Evolutionary conservation across 2,113 vertebrate genomes (phyloP).

Genomic region (Prochilodus magdalenae): DNA sequence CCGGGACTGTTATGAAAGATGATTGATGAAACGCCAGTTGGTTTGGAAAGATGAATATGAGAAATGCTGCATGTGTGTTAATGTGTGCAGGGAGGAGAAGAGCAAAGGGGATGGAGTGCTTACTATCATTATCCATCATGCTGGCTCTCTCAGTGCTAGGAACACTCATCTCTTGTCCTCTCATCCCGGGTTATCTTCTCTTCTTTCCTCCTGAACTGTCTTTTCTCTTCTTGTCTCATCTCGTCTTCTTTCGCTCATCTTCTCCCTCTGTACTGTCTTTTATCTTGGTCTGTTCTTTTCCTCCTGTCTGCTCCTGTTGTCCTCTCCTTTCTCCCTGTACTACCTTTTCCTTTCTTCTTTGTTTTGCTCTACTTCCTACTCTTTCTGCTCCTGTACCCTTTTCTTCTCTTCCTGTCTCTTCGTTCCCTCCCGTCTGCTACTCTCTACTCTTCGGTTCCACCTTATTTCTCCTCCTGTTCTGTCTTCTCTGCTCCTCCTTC

Average conservation of each 20-base stretch:
- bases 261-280: too few relatives aligned
- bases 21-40: constrained; percentile 34
- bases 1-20: constrained; percentile 16
- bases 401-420: background rate
- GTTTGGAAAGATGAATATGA: constrained; percentile 3
- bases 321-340: too few relatives aligned
- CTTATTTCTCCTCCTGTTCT: background rate
- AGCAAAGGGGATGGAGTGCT: background rate
- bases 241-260: too few relatives aligned
- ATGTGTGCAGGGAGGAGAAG: background rate
- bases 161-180: background rate
- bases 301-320: too few relatives aligned
- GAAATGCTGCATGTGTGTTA: background rate
- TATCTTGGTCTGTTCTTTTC: too few relatives aligned
- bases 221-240: too few relatives aligned
- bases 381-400: background rate
- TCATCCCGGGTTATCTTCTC: too few relatives aligned
- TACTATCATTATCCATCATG: background rate
- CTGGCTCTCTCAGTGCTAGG: background rate
- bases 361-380: too few relatives aligned
- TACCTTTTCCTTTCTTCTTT: too few relatives aligned
- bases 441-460: background rate
- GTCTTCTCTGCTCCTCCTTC: background rate
- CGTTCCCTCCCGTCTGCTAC: too few relatives aligned
- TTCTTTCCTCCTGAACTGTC: background rate